Conservation (phyloP, 1,140 invertebrate species). For the Ceratoteleas bidentatus region DNA sequence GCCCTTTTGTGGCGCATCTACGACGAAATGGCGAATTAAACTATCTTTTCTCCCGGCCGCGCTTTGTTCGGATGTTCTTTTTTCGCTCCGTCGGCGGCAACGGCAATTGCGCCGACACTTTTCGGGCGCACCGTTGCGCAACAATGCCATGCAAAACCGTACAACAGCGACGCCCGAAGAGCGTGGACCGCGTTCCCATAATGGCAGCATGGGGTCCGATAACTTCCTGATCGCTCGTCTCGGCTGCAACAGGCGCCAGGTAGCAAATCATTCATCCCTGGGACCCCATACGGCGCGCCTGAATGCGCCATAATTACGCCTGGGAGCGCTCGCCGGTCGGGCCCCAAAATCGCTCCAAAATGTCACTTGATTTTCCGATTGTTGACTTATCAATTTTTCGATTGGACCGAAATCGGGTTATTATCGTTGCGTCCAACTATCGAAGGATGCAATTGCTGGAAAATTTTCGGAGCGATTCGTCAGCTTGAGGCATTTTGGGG, state of each 20-base stretch:
- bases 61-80: constrained; percentile 58
- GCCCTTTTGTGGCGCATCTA: constrained; percentile 15
- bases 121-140: constrained; percentile 70
- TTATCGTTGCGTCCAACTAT: too few relatives aligned
- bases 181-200: constrained; percentile 75
- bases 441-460: too few relatives aligned
- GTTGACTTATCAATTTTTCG: background rate
- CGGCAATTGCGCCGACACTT: constrained; percentile 65
- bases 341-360: constrained; percentile 21
- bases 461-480: too few relatives aligned
- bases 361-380: constrained; percentile 21
- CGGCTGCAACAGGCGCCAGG: constrained; percentile 73
- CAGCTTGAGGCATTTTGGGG: too few relatives aligned
- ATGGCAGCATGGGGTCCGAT: constrained; percentile 71
- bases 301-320: constrained; percentile 74
- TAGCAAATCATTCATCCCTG: constrained; percentile 66
- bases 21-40: constrained; percentile 39
- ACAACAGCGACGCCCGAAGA: constrained; percentile 71
- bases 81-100: constrained; percentile 27
- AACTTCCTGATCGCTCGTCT: constrained; percentile 66
- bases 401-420: background rate
- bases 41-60: constrained; percentile 28
- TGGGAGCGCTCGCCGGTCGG: constrained; percentile 60
- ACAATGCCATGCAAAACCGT: constrained; percentile 73
- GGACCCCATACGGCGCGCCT: constrained; percentile 68